Percentiles rank a stretch among this genome's conserved stretches.
Evolutionary conservation across 1,140 invertebrate genomes (phyloP).

Genomic region (Zaprionus nigranus): DNA sequence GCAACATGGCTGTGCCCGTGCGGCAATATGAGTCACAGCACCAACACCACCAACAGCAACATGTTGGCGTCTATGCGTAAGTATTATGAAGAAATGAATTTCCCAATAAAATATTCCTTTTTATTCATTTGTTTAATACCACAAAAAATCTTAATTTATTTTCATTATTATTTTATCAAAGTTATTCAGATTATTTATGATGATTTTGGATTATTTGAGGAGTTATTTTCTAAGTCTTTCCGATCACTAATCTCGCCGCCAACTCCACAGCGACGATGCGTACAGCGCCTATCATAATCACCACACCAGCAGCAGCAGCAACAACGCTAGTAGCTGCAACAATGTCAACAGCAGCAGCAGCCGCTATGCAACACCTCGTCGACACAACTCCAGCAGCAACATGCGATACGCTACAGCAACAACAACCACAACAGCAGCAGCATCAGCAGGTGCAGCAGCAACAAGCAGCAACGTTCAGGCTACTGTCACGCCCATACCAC

Average conservation of each 20-base stretch:
- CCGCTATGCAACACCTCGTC: constrained; percentile 62
- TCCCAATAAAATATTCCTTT: neutral
- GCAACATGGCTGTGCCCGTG: constrained; percentile 73
- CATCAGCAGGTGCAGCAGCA: neutral
- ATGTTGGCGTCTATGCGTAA: constrained; percentile 55
- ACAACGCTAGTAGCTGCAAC: constrained; percentile 37
- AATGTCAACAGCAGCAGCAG: constrained; percentile 42
- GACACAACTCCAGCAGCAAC: constrained; percentile 68
- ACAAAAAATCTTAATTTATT: neutral
- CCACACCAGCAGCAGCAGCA: constrained; percentile 46
- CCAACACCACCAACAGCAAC: constrained; percentile 56
- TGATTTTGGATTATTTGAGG: constrained; percentile 9
- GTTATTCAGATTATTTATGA: constrained; percentile 13
- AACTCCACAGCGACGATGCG: constrained; percentile 57
- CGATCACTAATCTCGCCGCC: constrained; percentile 14
- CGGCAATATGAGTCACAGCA: constrained; percentile 57
- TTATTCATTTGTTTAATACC: neutral
- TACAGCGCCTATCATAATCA: constrained; percentile 69
- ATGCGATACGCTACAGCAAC: constrained; percentile 52
- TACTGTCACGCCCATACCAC: constrained; percentile 30
- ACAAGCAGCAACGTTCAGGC: constrained; percentile 3
- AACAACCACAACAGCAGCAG: constrained; percentile 19
- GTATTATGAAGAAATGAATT: neutral
- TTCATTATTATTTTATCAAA: constrained; percentile 2
- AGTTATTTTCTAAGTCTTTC: neutral